Evolutionary conservation across 2,888 invertebrate species (phyloP).

Genomic region (Pheosia tremula): DNA sequence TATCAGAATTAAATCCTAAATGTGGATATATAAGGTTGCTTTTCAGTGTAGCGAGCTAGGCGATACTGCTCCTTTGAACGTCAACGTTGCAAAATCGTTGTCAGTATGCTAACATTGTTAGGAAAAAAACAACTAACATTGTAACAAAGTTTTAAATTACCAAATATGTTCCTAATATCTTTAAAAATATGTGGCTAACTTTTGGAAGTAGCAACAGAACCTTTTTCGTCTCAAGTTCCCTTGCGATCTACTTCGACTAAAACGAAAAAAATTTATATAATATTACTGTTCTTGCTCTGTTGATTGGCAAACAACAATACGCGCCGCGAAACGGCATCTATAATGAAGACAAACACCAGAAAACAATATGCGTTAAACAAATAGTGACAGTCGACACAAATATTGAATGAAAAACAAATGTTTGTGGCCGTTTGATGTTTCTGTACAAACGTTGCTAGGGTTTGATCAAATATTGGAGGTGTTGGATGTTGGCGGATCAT

Average conservation of each 20-base stretch:
- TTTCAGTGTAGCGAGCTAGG: slow-evolving; percentile 6
- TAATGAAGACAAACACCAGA: slow-evolving; percentile 38
- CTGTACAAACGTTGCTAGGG: slow-evolving; percentile 37
- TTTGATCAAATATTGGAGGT: slow-evolving; percentile 32
- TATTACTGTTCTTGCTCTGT: slow-evolving; percentile 7
- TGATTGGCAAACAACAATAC: neutral
- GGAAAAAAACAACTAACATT: no score
- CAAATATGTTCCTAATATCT: no score
- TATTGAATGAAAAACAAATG: slow-evolving; percentile 50
- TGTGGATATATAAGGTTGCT: slow-evolving; percentile 4
- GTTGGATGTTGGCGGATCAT: slow-evolving; percentile 12
- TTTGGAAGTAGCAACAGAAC: no score
- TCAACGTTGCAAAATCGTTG: slow-evolving; percentile 8
- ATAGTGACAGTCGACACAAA: slow-evolving; percentile 43
- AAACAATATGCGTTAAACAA: slow-evolving; percentile 44
- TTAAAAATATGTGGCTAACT: no score
- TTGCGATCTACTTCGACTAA: no score
- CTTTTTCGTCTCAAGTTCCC: no score
- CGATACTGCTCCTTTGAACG: slow-evolving; percentile 32
- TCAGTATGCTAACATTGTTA: neutral
- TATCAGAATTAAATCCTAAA: neutral
- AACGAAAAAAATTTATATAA: no score
- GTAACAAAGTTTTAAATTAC: no score
- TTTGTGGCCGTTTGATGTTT: slow-evolving; percentile 47
- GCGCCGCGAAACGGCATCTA: slow-evolving; percentile 33